These are phyloP conservation scores for Reticulitermes speratus DNA, from an alignment of 1,140 invertebrate genomes.

Conservation along the genomic window DNA sequence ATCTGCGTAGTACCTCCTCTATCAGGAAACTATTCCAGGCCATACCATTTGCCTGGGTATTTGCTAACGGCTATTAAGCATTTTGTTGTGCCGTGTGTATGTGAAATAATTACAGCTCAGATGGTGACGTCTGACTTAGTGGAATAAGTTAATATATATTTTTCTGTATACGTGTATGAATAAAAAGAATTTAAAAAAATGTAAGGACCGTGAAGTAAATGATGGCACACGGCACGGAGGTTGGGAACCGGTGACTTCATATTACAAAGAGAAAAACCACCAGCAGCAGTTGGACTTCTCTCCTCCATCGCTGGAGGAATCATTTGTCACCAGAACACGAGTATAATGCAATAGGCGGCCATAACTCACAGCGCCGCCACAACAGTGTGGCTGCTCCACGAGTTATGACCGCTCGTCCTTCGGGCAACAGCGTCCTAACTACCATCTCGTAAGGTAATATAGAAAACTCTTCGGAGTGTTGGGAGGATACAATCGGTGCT, in stretches of 20 bases:
- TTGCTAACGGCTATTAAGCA: no score
- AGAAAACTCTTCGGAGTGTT: no score
- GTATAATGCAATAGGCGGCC: slow-evolving; percentile 9
- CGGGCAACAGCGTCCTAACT: background rate
- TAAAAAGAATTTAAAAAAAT: background rate
- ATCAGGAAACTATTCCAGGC: no score
- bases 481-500: no score
- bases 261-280: background rate
- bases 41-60: no score
- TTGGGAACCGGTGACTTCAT: background rate
- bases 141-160: background rate
- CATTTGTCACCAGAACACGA: slow-evolving; percentile 14
- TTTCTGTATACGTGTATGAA: background rate
- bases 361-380: slow-evolving; percentile 12
- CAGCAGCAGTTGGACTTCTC: background rate
- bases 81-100: no score
- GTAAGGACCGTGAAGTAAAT: background rate
- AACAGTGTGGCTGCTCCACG: slow-evolving; percentile 2
- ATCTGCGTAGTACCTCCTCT: no score
- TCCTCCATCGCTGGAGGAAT: background rate
- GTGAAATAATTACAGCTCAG: no score
- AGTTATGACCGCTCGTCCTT: background rate
- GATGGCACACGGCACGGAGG: background rate
- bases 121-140: no score
- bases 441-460: background rate